A percentile compares a stretch with the other conserved stretches of the same genome.
Conservation (phyloP, 2,113 vertebrate genomes). For the Polypterus senegalus region DNA sequence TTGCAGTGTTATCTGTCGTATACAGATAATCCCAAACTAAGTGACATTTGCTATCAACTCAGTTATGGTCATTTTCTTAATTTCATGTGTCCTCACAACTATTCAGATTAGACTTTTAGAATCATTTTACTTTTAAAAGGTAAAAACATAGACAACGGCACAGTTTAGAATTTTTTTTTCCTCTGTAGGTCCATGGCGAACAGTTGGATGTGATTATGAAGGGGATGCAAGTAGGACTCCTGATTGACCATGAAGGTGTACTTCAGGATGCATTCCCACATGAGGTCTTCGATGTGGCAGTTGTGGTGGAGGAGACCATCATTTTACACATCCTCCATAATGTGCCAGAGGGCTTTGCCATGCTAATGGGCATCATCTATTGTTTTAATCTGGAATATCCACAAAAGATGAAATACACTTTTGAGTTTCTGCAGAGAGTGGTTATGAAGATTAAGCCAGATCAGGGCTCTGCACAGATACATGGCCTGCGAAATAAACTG, state of each 20-base stretch:
- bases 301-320: slow-evolving; percentile 15
- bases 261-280: slow-evolving; percentile 7
- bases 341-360: slow-evolving; percentile 12
- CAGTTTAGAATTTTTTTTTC: no score
- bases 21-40: no score
- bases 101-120: no score
- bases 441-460: slow-evolving; percentile 13
- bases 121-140: no score
- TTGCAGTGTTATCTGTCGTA: no score
- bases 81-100: no score
- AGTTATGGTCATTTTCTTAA: no score
- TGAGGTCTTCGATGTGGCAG: slow-evolving; percentile 12
- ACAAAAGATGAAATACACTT: slow-evolving; percentile 5
- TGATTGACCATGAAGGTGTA: slow-evolving; percentile 16
- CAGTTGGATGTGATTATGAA: slow-evolving; percentile 7
- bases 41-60: no score
- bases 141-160: no score
- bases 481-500: slow-evolving; percentile 4
- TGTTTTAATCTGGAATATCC: slow-evolving; percentile 18
- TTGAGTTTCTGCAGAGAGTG: slow-evolving; percentile 12
- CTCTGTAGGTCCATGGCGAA: slow-evolving; percentile 2
- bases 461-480: slow-evolving; percentile 11
- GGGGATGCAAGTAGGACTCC: slow-evolving; percentile 9
- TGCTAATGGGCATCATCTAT: slow-evolving; percentile 16
- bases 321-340: slow-evolving; percentile 6